These are phyloP conservation scores for Pherbina coryleti DNA, from an alignment of 2,888 invertebrate species.

Conservation along the genomic window DNA sequence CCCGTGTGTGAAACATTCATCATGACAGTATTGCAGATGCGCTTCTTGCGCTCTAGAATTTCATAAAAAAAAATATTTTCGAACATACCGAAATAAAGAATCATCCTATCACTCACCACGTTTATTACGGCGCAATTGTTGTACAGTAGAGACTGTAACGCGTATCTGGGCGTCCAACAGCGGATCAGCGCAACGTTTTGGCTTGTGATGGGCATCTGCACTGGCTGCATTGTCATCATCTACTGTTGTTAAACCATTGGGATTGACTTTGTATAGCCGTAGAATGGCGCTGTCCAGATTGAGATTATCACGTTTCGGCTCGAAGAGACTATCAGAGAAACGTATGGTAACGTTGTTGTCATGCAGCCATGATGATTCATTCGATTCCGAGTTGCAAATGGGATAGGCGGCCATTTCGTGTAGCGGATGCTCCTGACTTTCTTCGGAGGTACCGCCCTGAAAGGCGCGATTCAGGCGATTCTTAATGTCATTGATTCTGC, in stretches of 20 bases:
- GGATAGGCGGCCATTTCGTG: slow-evolving; percentile 68
- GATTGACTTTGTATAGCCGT: slow-evolving; percentile 64
- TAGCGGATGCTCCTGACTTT: slow-evolving; percentile 55
- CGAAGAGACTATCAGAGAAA: slow-evolving; percentile 65
- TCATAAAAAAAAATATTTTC: not conserved
- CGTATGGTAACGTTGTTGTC: slow-evolving; percentile 64
- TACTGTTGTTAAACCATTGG: slow-evolving; percentile 48
- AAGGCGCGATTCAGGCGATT: slow-evolving; percentile 61
- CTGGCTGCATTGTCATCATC: not conserved
- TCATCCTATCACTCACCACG: slow-evolving; percentile 53
- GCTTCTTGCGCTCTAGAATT: slow-evolving; percentile 64
- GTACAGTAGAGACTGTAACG: slow-evolving; percentile 66
- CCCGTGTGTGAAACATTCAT: slow-evolving; percentile 64
- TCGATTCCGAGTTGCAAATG: slow-evolving; percentile 64
- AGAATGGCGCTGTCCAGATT: slow-evolving; percentile 65
- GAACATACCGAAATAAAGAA: not conserved
- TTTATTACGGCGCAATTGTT: slow-evolving; percentile 63
- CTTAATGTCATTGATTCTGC: slow-evolving; percentile 62
- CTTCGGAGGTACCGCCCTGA: slow-evolving; percentile 52
- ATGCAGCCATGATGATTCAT: slow-evolving; percentile 61
- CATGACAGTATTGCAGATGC: slow-evolving; percentile 68
- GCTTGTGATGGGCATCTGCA: slow-evolving; percentile 36
- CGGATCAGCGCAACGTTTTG: slow-evolving; percentile 52
- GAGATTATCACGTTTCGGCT: slow-evolving; percentile 56
- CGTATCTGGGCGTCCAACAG: slow-evolving; percentile 63